A percentile compares a stretch with the other conserved stretches of the same genome.
Evolutionary conservation across 2,888 invertebrate species (phyloP).

Genomic region (Cosmia pyralina): DNA sequence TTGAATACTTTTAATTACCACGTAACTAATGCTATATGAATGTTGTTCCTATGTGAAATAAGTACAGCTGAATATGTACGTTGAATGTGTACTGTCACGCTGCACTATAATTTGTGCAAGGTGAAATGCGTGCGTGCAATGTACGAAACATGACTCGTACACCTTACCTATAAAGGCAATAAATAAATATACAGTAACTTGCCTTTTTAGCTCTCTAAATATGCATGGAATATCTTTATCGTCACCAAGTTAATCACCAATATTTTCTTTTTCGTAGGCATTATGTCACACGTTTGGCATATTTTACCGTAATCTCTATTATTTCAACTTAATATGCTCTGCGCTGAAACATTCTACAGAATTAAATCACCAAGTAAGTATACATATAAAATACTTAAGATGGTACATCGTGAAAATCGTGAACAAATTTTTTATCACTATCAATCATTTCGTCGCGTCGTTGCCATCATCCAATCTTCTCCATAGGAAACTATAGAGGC

Average conservation of each 20-base stretch:
- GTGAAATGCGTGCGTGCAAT: no score
- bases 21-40: no score
- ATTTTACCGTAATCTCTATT: slow-evolving; percentile 11
- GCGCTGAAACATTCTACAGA: background rate
- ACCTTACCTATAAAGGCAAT: background rate
- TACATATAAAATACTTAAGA: background rate
- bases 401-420: no score
- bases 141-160: no score
- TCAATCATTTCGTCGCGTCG: background rate
- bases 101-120: no score
- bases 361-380: background rate
- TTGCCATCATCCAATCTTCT: background rate
- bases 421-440: background rate
- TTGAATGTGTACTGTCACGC: no score
- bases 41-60: no score
- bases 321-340: background rate
- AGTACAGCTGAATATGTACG: no score
- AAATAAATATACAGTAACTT: no score
- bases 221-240: background rate
- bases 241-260: background rate
- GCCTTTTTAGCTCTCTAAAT: background rate
- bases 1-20: no score
- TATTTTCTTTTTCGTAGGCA: background rate
- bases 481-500: background rate
- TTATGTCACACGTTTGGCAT: slow-evolving; percentile 3